phyloP scores from a whole-genome alignment of 2,797 vertebrate genomes.

The Pantherophis vulpinus region DNA sequence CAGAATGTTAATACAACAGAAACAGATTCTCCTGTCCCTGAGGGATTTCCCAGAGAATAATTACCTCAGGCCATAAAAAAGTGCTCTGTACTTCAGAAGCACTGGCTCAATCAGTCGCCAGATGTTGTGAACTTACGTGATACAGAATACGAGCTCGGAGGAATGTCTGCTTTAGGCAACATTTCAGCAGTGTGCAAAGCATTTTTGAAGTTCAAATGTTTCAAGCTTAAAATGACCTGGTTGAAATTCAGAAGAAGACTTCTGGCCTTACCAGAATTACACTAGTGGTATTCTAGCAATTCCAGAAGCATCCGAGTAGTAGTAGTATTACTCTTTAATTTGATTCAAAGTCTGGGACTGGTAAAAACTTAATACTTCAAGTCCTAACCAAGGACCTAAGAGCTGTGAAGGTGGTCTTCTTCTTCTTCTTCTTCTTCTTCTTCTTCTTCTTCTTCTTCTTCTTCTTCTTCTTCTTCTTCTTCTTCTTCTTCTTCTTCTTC shows the following conservation, averaged over 20 bases:
- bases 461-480: no score
- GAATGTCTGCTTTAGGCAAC: not conserved
- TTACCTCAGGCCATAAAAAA: not conserved
- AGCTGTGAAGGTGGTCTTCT: no score
- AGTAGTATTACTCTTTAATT: no score
- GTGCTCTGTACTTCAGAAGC: not conserved
- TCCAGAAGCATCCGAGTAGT: not conserved
- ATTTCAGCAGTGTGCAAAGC: not conserved
- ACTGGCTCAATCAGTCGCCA: not conserved
- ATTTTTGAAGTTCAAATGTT: not conserved
- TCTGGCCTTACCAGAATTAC: not conserved
- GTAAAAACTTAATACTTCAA: no score
- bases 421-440: no score
- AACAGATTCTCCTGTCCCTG: not conserved
- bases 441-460: no score
- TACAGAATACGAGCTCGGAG: not conserved
- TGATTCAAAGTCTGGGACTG: no score
- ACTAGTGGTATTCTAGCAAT: not conserved
- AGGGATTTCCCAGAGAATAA: not conserved
- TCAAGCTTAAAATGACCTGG: not conserved
- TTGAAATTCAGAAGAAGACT: not conserved
- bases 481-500: no score
- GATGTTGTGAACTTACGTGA: not conserved
- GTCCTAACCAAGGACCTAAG: no score
- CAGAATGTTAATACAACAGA: not conserved